Base-by-base conservation (phyloP, 2,888 invertebrate genomes). In the Baronia brevicornis region DNA sequence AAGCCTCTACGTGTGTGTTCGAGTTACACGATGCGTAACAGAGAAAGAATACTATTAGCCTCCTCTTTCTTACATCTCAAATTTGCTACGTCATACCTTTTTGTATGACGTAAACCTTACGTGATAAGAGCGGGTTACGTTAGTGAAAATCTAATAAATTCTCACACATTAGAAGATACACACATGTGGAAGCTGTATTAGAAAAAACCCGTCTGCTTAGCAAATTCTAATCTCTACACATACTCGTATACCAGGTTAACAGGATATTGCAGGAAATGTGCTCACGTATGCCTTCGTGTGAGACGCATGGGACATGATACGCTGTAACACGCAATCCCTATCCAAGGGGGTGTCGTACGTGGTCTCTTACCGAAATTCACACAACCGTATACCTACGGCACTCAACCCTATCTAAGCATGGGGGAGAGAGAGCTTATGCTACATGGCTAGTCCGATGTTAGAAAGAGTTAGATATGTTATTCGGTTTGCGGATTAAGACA, bases 201-300 rank as follows among this genome's bases (percentile, higher is more conserved):
- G 75, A 80, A 79, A 82, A 79, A 73, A 71, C 54, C 59, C 74
- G 65, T 79, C 79, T 71, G 77, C 71, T 82, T 72, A 80, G 84
- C 68, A 84, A 82, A 77, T 82, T 82, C 84, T 84, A 84, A 84
- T 84, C 84, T 84, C 75, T 71, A 66, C 82, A 82, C 84, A 82
- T 82, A 84, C 80, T 82, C 77, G 51, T 59, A 54, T 70, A 82
- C 80, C 63, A 80, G 77, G 80, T 54, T 43, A 52, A 41, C 74
- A 82, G 69, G 54, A 71, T 36, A 39, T 34, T 36, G 43, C 43
- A 75, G 75, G 73, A 74, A 66, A 64, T 65, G 41, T 41, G 51
- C 49, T 67, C 74, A 70, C 65, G 74, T 71, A 75, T 72, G 60
- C 60, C 62, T 64, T 61, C 67, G 62, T 58, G 58, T 69, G 69